Evolutionary conservation across 2,113 vertebrate species (phyloP).

Genomic region (Thinocorus orbignyianus): DNA sequence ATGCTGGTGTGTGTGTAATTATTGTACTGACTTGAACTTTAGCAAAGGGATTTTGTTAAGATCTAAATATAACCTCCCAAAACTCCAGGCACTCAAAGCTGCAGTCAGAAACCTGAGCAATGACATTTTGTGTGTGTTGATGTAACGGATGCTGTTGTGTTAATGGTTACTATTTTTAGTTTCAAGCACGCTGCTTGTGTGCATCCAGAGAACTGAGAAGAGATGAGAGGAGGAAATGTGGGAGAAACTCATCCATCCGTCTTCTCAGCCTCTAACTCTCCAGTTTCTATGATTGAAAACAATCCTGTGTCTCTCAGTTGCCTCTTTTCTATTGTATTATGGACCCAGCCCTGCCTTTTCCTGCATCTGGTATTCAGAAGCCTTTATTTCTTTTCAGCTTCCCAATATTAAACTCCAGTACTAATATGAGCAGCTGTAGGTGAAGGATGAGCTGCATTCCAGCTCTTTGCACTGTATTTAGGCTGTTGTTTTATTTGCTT

Average conservation of each 20-base stretch:
- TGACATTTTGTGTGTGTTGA: not conserved
- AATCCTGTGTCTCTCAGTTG: not conserved
- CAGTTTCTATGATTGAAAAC: not conserved
- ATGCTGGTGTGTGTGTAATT: conserved; percentile 14
- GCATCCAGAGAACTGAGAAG: not conserved
- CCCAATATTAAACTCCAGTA: not conserved
- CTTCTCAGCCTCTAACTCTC: not conserved
- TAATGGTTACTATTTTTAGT: conserved; percentile 2
- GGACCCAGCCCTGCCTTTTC: not conserved
- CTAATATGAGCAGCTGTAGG: not conserved
- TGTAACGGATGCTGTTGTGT: not conserved
- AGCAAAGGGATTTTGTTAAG: not conserved
- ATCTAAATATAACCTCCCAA: conserved; percentile 40
- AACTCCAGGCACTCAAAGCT: not conserved
- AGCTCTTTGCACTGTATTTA: not conserved
- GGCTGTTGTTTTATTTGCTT: not conserved
- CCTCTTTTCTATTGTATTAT: not conserved
- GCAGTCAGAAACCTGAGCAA: not conserved
- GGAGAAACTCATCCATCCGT: not conserved
- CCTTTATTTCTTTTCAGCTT: conserved; percentile 6
- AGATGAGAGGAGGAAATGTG: not conserved
- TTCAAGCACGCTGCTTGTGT: not conserved
- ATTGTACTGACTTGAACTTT: not conserved
- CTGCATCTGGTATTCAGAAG: conserved; percentile 36
- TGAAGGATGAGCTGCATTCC: not conserved